Conservation (phyloP, 1,140 invertebrate species). For the Helicoverpa zea region DNA sequence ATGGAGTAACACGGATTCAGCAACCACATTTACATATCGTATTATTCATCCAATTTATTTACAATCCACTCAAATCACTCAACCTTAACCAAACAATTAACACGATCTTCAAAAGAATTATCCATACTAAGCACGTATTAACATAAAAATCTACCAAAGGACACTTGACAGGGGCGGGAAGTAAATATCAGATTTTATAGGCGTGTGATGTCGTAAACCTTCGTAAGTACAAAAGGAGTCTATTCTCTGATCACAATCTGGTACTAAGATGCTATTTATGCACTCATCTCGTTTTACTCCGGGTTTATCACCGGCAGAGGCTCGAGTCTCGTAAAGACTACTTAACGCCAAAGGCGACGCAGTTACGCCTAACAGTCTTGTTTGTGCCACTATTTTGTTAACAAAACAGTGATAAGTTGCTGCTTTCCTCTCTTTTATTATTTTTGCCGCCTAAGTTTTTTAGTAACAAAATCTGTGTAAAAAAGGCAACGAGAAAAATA, state of each 20-base stretch:
- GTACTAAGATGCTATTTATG: constrained; percentile 53
- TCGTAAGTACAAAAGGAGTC: constrained; percentile 38
- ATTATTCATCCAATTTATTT: constrained; percentile 3
- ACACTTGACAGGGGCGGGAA: constrained; percentile 35
- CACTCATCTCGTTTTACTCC: constrained; percentile 44
- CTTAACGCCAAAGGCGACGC: constrained; percentile 62
- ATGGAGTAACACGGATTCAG: background rate
- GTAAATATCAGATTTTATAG: constrained; percentile 43
- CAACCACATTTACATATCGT: background rate
- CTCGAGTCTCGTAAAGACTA: constrained; percentile 23
- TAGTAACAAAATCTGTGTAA: background rate
- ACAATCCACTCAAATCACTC: constrained; percentile 23
- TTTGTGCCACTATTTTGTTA: constrained; percentile 64
- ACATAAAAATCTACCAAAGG: constrained; percentile 29
- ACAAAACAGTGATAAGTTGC: constrained; percentile 52
- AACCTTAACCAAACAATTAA: constrained; percentile 19
- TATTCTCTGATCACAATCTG: constrained; percentile 43
- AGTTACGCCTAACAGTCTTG: constrained; percentile 63
- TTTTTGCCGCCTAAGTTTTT: constrained; percentile 25
- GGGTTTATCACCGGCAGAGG: constrained; percentile 37
- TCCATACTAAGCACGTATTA: constrained; percentile 23
- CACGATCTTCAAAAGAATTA: constrained; percentile 25
- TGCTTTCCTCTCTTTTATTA: background rate
- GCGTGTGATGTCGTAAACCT: constrained; percentile 31
- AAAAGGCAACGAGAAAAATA: background rate